These are phyloP conservation scores for Troilus luridus DNA, from an alignment of 2,888 invertebrate genomes.

Conservation along the genomic window DNA sequence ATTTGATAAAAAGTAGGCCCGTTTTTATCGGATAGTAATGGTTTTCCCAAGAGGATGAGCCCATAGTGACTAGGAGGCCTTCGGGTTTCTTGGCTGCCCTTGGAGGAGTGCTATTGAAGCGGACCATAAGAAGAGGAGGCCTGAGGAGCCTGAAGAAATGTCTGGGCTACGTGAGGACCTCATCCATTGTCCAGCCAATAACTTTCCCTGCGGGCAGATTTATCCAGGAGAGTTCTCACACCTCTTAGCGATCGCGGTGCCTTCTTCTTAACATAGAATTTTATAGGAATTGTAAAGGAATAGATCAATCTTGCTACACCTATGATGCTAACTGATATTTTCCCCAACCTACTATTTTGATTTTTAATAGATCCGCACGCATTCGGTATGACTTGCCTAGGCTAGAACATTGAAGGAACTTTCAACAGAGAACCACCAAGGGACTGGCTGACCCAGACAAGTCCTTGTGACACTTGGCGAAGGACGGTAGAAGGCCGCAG, in stretches of 20 bases:
- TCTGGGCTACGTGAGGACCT: slow-evolving; percentile 22
- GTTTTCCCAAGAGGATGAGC: slow-evolving; percentile 19
- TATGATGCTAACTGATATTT: not conserved
- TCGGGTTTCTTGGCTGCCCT: slow-evolving; percentile 42
- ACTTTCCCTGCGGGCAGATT: slow-evolving; percentile 23
- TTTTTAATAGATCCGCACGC: not conserved
- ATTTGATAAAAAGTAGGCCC: slow-evolving; percentile 30
- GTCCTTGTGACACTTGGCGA: slow-evolving; percentile 44
- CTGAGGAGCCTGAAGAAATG: not conserved
- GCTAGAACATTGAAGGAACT: not conserved
- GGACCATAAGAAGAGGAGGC: not conserved
- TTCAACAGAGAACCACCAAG: slow-evolving; percentile 3
- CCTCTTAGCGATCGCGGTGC: not conserved
- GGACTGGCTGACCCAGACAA: not conserved
- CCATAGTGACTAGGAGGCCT: slow-evolving; percentile 45
- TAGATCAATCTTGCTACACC: not conserved
- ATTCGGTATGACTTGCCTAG: not conserved
- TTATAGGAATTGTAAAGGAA: not conserved
- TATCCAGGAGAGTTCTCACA: slow-evolving; percentile 33
- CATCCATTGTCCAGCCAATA: slow-evolving; percentile 10
- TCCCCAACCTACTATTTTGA: not conserved
- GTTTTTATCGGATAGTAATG: slow-evolving; percentile 35
- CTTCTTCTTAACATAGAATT: not conserved
- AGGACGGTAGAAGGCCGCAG: slow-evolving; percentile 8
- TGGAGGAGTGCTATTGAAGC: slow-evolving; percentile 44